Conservation (phyloP, 2,113 vertebrate species). For the Passer domesticus region DNA sequence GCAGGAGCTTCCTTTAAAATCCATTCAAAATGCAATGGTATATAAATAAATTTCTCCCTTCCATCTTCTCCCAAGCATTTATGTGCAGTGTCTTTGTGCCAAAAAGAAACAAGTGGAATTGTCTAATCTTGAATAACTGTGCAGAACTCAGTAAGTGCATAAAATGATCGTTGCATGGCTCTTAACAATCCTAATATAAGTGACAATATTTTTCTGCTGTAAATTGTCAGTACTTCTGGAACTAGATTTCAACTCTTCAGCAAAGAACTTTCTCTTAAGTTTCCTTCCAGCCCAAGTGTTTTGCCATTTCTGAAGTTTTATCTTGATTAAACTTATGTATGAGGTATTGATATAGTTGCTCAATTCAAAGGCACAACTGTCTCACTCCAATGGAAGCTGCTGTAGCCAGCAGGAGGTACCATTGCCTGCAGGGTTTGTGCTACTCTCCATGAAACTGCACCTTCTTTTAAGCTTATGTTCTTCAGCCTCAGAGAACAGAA, state of each 20-base stretch:
- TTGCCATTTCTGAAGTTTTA: background rate
- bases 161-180: background rate
- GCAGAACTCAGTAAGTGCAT: background rate
- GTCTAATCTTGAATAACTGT: background rate
- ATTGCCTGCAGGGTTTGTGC: background rate
- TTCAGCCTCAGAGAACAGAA: background rate
- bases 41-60: background rate
- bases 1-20: background rate
- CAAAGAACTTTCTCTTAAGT: background rate
- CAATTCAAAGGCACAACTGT: background rate
- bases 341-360: background rate
- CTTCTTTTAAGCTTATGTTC: background rate
- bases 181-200: background rate
- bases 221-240: background rate
- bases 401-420: background rate
- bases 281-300: background rate
- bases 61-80: background rate
- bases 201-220: background rate
- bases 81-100: background rate
- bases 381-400: background rate
- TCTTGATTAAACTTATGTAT: background rate
- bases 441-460: background rate
- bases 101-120: background rate
- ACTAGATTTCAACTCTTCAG: background rate
- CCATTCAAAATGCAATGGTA: background rate